phyloP scores from a whole-genome alignment of 2,797 vertebrate genomes.

The Labroides dimidiatus region DNA sequence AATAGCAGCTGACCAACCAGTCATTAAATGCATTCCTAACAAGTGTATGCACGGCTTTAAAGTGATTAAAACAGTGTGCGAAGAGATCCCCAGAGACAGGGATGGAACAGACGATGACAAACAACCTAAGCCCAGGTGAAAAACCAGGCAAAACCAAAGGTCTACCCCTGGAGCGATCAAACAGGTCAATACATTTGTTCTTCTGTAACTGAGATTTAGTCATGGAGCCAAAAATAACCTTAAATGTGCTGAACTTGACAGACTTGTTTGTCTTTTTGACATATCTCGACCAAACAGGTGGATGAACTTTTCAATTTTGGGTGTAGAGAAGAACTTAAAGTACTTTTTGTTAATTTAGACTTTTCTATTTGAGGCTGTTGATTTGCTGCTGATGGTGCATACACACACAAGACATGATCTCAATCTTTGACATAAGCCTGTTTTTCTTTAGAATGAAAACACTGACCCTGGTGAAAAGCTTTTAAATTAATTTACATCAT shows the following conservation, averaged over 20 bases:
- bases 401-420: no score
- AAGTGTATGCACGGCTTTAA: slow-evolving; percentile 40
- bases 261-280: not conserved
- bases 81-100: slow-evolving; percentile 58
- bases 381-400: no score
- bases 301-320: not conserved
- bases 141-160: no score
- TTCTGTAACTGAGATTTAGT: slow-evolving; percentile 15
- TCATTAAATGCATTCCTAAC: slow-evolving; percentile 78
- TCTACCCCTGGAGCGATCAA: slow-evolving; percentile 14
- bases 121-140: slow-evolving; percentile 38
- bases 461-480: no score
- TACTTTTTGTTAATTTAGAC: no score
- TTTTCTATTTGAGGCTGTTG: no score
- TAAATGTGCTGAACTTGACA: not conserved
- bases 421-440: no score
- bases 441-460: no score
- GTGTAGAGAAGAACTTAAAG: not conserved
- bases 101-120: slow-evolving; percentile 46
- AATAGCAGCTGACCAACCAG: slow-evolving; percentile 58
- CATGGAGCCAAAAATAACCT: not conserved
- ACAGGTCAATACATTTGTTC: slow-evolving; percentile 14
- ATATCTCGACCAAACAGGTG: not conserved
- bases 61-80: slow-evolving; percentile 50
- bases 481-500: slow-evolving; percentile 40